These are phyloP conservation scores for Nowickia ferox DNA, from an alignment of 2,888 invertebrate species.

Conservation along the genomic window DNA sequence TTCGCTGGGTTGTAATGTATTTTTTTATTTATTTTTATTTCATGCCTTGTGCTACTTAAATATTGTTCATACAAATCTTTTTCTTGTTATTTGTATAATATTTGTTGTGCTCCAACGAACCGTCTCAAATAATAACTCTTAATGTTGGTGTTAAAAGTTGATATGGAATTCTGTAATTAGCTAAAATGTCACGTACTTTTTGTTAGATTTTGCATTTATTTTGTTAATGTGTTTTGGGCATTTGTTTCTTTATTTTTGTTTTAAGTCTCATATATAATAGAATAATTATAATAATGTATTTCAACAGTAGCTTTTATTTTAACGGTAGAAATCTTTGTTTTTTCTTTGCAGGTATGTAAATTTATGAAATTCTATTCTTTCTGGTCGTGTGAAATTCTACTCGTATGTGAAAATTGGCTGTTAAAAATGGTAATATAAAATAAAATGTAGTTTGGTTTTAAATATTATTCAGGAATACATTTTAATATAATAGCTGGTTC, in stretches of 20 bases:
- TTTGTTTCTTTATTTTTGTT: conserved; percentile 9
- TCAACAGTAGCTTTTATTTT: conserved; percentile 17
- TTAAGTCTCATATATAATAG: conserved; percentile 4
- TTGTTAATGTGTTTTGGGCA: conserved; percentile 45
- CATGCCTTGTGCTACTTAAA: conserved; percentile 28
- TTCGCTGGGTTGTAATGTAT: conserved; percentile 27
- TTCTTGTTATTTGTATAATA: conserved; percentile 5
- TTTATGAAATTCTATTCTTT: background rate
- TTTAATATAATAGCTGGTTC: no score
- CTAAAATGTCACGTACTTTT: conserved; percentile 79
- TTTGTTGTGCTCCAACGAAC: background rate
- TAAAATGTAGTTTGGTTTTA: no score
- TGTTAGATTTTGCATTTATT: conserved; percentile 41
- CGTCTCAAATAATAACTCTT: conserved; percentile 23
- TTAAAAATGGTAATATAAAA: no score
- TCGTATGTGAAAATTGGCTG: no score
- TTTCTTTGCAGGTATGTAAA: conserved; percentile 66
- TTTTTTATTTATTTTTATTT: conserved; percentile 22
- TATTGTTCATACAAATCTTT: conserved; percentile 22
- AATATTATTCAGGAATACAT: no score
- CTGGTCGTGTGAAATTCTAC: no score
- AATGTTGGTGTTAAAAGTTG: conserved; percentile 70
- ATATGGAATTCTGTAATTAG: conserved; percentile 78
- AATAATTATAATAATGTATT: conserved; percentile 44
- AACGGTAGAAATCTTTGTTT: conserved; percentile 8